A percentile compares a stretch with the other conserved stretches of the same genome.
Conservation (phyloP, 2,797 vertebrate species). For the Hyperoplus lanceolatus region DNA sequence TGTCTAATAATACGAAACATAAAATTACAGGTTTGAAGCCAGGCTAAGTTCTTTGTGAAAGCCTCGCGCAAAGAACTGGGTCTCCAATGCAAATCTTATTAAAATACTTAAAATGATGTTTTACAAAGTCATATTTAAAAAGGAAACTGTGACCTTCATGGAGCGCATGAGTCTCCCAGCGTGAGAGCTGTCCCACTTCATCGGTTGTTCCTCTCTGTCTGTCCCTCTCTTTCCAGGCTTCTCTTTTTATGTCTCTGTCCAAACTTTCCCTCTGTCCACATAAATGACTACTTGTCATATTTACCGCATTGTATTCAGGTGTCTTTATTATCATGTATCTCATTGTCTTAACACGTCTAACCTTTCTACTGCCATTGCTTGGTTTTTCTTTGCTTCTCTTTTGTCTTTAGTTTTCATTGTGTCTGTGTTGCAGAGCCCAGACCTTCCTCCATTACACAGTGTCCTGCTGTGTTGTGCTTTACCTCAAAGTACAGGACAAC, state of each 20-base stretch:
- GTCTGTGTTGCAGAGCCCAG: conserved; percentile 38
- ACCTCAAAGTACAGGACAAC: conserved; percentile 43
- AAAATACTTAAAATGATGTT: conserved; percentile 44
- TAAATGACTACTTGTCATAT: conserved; percentile 32
- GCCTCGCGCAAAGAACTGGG: too few species aligned
- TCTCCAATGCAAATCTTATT: too few species aligned
- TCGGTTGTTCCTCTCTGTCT: conserved; percentile 73
- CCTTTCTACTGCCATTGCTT: neutral
- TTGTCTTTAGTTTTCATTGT: conserved; percentile 18
- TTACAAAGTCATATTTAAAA: conserved; percentile 47
- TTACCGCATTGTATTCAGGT: conserved; percentile 17
- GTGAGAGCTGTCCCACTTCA: conserved; percentile 70
- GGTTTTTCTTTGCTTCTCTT: conserved; percentile 13
- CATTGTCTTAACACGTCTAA: neutral
- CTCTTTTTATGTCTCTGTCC: conserved; percentile 49
- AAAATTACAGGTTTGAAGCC: too few species aligned
- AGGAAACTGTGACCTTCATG: conserved; percentile 60
- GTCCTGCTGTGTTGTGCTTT: conserved; percentile 3
- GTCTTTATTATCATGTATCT: conserved; percentile 16
- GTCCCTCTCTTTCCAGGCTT: conserved; percentile 28
- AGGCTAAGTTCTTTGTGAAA: too few species aligned
- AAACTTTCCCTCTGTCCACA: conserved; percentile 34
- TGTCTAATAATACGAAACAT: too few species aligned
- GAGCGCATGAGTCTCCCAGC: conserved; percentile 78
- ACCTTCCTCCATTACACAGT: conserved; percentile 21